Evolutionary conservation across 1,140 invertebrate species (phyloP).

Genomic region (Drosophila busckii): DNA sequence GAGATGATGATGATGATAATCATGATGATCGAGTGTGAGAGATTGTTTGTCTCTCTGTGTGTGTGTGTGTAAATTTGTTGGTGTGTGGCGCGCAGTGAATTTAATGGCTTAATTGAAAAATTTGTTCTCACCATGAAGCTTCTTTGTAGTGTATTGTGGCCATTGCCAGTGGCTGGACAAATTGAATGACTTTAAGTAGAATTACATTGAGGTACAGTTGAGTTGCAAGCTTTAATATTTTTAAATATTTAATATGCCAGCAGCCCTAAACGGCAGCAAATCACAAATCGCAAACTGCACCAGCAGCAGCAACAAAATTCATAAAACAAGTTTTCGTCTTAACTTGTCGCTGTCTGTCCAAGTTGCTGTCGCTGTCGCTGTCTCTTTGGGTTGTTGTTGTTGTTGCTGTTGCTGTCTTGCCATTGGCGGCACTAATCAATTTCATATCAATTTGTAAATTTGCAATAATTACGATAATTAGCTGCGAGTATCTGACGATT

Average conservation of each 20-base stretch:
- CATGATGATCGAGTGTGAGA: conserved; percentile 30
- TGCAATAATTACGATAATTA: conserved; percentile 79
- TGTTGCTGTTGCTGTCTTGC: conserved; percentile 19
- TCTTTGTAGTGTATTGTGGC: conserved; percentile 27
- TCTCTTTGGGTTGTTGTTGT: conserved; percentile 10
- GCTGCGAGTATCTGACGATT: conserved; percentile 64
- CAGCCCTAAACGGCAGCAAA: too few species aligned
- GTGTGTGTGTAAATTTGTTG: conserved; percentile 30
- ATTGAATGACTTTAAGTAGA: conserved; percentile 37
- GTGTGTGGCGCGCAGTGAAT: conserved; percentile 69
- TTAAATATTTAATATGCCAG: too few species aligned
- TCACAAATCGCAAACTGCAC: too few species aligned
- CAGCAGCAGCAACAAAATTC: too few species aligned
- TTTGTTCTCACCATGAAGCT: conserved; percentile 70
- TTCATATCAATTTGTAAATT: conserved; percentile 79
- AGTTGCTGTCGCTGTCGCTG: conserved; percentile 12
- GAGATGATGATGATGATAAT: conserved; percentile 41
- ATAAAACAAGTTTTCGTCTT: too few species aligned
- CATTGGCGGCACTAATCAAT: conserved; percentile 73
- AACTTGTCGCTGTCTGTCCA: conserved; percentile 2
- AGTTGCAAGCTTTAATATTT: too few species aligned
- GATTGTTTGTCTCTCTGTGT: conserved; percentile 17
- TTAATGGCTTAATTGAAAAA: conserved; percentile 78
- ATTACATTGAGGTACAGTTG: neutral
- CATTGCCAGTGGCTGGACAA: conserved; percentile 51